Evolutionary conservation across 2,888 invertebrate genomes (phyloP), one percentile per base, ranked within the genome.

Genomic region (Incurvaria masculella): DNA sequence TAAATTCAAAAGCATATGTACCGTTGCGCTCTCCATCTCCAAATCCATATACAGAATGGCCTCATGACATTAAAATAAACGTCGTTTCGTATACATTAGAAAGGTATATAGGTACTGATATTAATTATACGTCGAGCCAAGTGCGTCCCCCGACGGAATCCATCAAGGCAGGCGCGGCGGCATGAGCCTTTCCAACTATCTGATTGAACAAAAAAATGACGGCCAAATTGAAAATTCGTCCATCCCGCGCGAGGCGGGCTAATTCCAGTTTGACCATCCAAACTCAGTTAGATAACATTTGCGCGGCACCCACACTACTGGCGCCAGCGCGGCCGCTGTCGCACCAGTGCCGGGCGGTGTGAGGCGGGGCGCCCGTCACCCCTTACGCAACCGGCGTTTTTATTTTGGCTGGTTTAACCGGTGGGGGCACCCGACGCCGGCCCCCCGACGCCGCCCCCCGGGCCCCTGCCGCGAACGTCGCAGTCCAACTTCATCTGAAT

Each of bases 401-500:
- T 76, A 76, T 78, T 78, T 78, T 71, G 73, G 71, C 72, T 74
- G 71, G 19, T 21, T 21, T 17, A 21, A 41, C 16, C 19, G 41
- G 19, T 6, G 41, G 20, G 23, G 21, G 43, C 21, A 5, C 21
- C 21, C 17, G 43, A 20, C 21, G 72, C 74, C 76, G 73, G 66
- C 72, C 74, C 73, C 73, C 72, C 39, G 66, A 64, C 67, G 70
- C 76, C 74, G 75, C 75, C 68, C 21, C 21, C 21, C 17, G 17
- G 21, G 21, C 71, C 73, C 76, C 73, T 71, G 73, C 66, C 72
- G 73, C 73, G 72, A 72, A 38, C 66, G 64, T 67, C 71, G 75
- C 75, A 68, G 75, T 75, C 75, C 76, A 73, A 78, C 78, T 76
- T 78, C 76, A 78, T 78, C 78, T 76, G 78, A 78, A 78, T 78